phyloP scores from a whole-genome alignment of 1,140 invertebrate genomes.

The Drosophila biarmipes region DNA sequence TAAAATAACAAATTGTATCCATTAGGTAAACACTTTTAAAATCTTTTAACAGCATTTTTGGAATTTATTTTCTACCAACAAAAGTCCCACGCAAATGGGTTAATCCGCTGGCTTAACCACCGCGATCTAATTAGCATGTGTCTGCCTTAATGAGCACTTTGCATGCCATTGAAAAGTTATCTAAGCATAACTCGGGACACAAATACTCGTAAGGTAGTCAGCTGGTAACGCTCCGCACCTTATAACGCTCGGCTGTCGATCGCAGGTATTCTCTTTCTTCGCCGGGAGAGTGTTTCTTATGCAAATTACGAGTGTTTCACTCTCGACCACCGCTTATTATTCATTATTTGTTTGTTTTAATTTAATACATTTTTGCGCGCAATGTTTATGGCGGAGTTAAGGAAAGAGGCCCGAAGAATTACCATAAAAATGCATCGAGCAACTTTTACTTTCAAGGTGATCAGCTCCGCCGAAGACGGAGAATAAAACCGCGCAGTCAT shows the following conservation, averaged over 20 bases:
- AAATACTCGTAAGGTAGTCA: slow-evolving; percentile 38
- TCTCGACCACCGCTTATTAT: slow-evolving; percentile 70
- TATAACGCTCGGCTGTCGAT: slow-evolving; percentile 41
- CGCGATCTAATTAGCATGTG: slow-evolving; percentile 66
- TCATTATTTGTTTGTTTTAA: slow-evolving; percentile 84
- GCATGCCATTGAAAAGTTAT: slow-evolving; percentile 78
- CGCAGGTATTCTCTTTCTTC: slow-evolving; percentile 1
- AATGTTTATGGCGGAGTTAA: slow-evolving; percentile 40
- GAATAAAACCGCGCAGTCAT: slow-evolving; percentile 53
- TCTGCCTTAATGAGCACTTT: slow-evolving; percentile 71
- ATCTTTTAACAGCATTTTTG: no score
- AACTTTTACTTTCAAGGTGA: slow-evolving; percentile 81
- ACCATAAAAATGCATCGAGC: slow-evolving; percentile 77
- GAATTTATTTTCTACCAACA: no score
- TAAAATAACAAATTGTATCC: no score
- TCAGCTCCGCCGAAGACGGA: slow-evolving; percentile 39
- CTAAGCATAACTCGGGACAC: slow-evolving; percentile 61
- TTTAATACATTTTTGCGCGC: slow-evolving; percentile 80
- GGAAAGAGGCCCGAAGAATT: slow-evolving; percentile 46
- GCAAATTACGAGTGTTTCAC: slow-evolving; percentile 56
- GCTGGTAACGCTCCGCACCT: slow-evolving; percentile 44
- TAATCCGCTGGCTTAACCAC: slow-evolving; percentile 52
- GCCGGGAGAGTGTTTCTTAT: slow-evolving; percentile 38
- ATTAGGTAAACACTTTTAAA: no score
- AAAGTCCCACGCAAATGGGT: slow-evolving; percentile 4